phyloP scores from a whole-genome alignment of 2,888 invertebrate species.

The Iphiclides podalirius region DNA sequence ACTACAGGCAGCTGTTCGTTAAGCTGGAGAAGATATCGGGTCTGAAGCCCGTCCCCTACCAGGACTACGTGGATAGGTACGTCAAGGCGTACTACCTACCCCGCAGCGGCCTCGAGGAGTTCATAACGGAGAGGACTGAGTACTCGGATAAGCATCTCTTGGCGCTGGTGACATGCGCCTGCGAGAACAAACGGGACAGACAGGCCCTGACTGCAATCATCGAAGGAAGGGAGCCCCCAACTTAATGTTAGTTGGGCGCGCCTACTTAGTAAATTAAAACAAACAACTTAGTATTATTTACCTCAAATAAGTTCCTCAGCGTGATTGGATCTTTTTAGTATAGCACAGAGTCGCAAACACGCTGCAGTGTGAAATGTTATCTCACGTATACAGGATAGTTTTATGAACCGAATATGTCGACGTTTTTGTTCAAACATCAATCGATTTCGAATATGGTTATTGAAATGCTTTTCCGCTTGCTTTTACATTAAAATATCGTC shows the following conservation, averaged over 20 bases:
- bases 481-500: too few relatives aligned
- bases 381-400: too few relatives aligned
- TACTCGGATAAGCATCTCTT: conserved; percentile 93
- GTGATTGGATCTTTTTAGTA: too few relatives aligned
- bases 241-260: too few relatives aligned
- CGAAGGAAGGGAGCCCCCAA: conserved; percentile 79
- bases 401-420: too few relatives aligned
- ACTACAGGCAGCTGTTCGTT: conserved; percentile 95
- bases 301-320: neutral
- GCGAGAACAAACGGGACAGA: conserved; percentile 92
- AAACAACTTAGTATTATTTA: conserved; percentile 16
- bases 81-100: conserved; percentile 98
- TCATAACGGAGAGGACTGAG: conserved; percentile 91
- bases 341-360: too few relatives aligned
- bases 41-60: conserved; percentile 91
- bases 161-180: conserved; percentile 91
- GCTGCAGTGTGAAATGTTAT: too few relatives aligned
- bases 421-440: too few relatives aligned
- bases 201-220: conserved; percentile 88
- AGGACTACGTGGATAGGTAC: conserved; percentile 95
- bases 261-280: too few relatives aligned
- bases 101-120: conserved; percentile 91
- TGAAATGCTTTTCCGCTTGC: too few relatives aligned
- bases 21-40: conserved; percentile 93
- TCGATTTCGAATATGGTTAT: too few relatives aligned